Percentiles rank a stretch among this genome's conserved stretches.
Evolutionary conservation across 2,888 invertebrate species (phyloP).

Genomic region (Slavum lentiscoides): DNA sequence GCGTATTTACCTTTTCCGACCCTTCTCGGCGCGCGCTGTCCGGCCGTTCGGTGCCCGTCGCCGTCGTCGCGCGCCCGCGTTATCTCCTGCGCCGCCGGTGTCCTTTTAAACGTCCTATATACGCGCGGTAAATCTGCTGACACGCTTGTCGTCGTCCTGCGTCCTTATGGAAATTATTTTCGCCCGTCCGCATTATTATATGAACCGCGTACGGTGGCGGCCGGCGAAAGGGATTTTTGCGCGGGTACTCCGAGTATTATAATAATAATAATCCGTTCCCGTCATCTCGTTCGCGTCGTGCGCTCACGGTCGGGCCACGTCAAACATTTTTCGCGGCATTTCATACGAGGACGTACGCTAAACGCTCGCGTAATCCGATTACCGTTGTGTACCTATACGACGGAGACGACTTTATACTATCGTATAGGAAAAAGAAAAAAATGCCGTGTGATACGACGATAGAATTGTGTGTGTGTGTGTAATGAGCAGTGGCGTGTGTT

Average conservation of each 20-base stretch:
- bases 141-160: conserved; percentile 30
- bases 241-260: background rate
- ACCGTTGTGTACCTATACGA: background rate
- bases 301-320: background rate
- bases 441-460: too few relatives aligned
- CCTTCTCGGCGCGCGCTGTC: conserved; percentile 26
- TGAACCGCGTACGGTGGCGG: too few relatives aligned
- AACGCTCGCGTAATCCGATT: conserved; percentile 30
- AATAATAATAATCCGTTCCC: conserved; percentile 7
- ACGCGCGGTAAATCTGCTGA: conserved; percentile 34
- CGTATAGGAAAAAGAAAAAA: too few relatives aligned
- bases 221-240: too few relatives aligned
- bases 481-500: too few relatives aligned
- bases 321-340: conserved; percentile 13
- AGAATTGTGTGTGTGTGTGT: too few relatives aligned
- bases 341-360: background rate
- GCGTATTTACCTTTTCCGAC: conserved; percentile 53
- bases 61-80: background rate
- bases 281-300: background rate
- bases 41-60: background rate
- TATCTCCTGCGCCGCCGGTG: background rate
- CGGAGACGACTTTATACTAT: too few relatives aligned
- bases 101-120: conserved; percentile 50
- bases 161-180: conserved; percentile 37
- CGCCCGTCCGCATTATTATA: too few relatives aligned